phyloP scores from a whole-genome alignment of 2,797 vertebrate species.

The Takifugu ocellatus region DNA sequence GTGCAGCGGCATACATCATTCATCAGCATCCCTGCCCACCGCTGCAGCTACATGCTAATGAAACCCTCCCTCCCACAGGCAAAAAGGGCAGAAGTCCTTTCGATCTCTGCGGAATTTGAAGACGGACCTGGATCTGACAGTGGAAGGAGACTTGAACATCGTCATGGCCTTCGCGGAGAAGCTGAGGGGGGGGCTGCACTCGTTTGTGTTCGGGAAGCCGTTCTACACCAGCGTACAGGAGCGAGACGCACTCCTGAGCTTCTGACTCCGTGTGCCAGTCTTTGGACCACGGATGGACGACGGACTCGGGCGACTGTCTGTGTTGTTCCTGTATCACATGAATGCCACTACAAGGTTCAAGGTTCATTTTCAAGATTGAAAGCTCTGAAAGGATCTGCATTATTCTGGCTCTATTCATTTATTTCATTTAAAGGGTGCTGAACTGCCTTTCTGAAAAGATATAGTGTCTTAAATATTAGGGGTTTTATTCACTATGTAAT shows the following conservation, averaged over 20 bases:
- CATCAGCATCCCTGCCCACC: slow-evolving; percentile 35
- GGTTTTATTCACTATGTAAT: slow-evolving; percentile 13
- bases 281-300: neutral
- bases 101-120: slow-evolving; percentile 90
- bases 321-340: slow-evolving; percentile 8
- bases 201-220: slow-evolving; percentile 91
- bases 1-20: slow-evolving; percentile 58
- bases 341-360: too few species aligned
- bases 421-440: slow-evolving; percentile 33
- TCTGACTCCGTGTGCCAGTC: slow-evolving; percentile 66
- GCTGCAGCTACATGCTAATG: slow-evolving; percentile 43
- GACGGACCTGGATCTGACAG: slow-evolving; percentile 87
- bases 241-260: slow-evolving; percentile 89
- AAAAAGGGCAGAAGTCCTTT: slow-evolving; percentile 95
- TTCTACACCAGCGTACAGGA: slow-evolving; percentile 95
- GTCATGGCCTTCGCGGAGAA: slow-evolving; percentile 97
- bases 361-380: too few species aligned
- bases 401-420: slow-evolving; percentile 46
- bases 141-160: slow-evolving; percentile 95
- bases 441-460: slow-evolving; percentile 26
- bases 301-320: neutral
- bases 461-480: slow-evolving; percentile 35
- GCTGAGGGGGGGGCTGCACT: slow-evolving; percentile 92
- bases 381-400: slow-evolving; percentile 10
- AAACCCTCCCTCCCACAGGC: slow-evolving; percentile 72